A percentile compares a stretch with the other conserved stretches of the same genome.
Conservation (phyloP, 2,113 vertebrate genomes). For the Cichladusa arquata region DNA sequence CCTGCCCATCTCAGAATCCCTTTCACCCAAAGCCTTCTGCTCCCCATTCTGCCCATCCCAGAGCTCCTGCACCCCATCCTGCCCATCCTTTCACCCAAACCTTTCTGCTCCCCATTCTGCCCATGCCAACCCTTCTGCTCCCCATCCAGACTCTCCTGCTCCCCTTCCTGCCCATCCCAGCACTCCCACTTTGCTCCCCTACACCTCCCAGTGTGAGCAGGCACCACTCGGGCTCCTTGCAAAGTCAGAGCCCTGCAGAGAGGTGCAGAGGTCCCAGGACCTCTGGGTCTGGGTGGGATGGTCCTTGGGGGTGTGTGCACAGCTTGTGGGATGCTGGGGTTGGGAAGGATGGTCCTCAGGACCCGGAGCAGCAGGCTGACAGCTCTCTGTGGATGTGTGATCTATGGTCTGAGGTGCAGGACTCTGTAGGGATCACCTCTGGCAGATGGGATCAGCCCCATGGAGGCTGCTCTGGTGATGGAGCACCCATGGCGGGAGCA, state of each 20-base stretch:
- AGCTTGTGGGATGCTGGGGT: not conserved
- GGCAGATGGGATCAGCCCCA: too few species aligned
- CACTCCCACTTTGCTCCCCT: accelerated
- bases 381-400: accelerated
- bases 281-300: too few species aligned
- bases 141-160: too few species aligned
- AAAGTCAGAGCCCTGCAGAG: not conserved
- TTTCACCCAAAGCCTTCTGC: not conserved
- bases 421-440: not conserved
- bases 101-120: not conserved
- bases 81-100: too few species aligned
- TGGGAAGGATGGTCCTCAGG: not conserved
- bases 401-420: accelerated
- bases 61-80: accelerated
- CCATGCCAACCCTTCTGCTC: too few species aligned
- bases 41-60: not conserved
- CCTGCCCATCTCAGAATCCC: too few species aligned
- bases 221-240: not conserved
- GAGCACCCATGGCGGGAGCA: not conserved
- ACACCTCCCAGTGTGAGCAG: not conserved
- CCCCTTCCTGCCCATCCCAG: not conserved
- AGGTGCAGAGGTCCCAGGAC: too few species aligned
- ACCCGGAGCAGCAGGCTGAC: not conserved
- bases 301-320: accelerated
- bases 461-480: not conserved